phyloP scores from a whole-genome alignment of 1,140 invertebrate species.

The Drosophila miranda region DNA sequence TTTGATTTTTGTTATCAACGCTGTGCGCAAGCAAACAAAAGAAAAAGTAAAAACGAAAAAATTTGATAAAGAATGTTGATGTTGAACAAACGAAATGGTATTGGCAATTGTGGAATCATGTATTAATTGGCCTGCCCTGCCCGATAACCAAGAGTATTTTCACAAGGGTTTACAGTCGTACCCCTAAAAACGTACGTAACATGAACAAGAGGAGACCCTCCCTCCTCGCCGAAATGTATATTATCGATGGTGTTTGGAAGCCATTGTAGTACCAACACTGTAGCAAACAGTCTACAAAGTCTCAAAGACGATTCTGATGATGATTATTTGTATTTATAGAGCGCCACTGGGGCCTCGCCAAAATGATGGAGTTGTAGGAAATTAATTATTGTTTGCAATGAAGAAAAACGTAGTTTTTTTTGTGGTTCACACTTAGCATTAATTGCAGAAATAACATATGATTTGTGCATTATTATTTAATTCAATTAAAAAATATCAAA shows the following conservation, averaged over 20 bases:
- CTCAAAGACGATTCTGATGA: conserved; percentile 66
- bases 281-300: conserved; percentile 52
- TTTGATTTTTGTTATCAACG: conserved; percentile 73
- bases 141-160: conserved; percentile 60
- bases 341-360: conserved; percentile 20
- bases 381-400: conserved; percentile 71
- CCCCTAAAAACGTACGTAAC: conserved; percentile 47
- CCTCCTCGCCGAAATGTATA: conserved; percentile 49
- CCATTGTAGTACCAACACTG: conserved; percentile 38
- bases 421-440: conserved; percentile 48
- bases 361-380: conserved; percentile 66
- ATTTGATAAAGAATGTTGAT: conserved; percentile 38
- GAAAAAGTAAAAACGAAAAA: conserved; percentile 36
- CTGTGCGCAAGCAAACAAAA: conserved; percentile 71
- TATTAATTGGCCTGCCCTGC: conserved; percentile 65
- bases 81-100: conserved; percentile 47
- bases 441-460: conserved; percentile 56
- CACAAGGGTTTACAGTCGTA: conserved; percentile 9
- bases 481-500: conserved; percentile 64
- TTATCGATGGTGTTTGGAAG: conserved; percentile 38
- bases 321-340: conserved; percentile 61
- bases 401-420: conserved; percentile 71
- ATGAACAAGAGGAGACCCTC: conserved; percentile 22
- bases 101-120: conserved; percentile 60
- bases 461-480: conserved; percentile 80